Evolutionary conservation across 2,797 vertebrate genomes (phyloP).

Genomic region (Euthynnus affinis): DNA sequence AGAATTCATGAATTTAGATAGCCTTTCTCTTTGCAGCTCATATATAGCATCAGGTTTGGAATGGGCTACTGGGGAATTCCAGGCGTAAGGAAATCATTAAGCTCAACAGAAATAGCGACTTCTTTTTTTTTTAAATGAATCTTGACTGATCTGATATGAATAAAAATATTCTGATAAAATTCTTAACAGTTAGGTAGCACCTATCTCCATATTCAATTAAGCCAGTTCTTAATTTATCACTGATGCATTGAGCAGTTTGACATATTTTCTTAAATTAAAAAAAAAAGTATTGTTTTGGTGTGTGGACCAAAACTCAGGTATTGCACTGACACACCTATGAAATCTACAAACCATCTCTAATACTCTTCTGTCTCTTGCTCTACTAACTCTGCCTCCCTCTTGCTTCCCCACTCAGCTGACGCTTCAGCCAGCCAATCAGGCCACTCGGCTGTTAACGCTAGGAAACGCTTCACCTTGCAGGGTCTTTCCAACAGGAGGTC

Average conservation of each 20-base stretch:
- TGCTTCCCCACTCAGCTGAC: constrained; percentile 87
- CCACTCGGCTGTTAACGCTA: constrained; percentile 90
- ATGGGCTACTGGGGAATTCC: not conserved
- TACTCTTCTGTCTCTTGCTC: constrained; percentile 38
- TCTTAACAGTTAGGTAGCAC: too few relatives aligned
- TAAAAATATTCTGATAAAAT: too few relatives aligned
- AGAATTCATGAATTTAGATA: not conserved
- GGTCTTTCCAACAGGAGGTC: constrained; percentile 96
- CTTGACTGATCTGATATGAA: too few relatives aligned
- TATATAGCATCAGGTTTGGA: not conserved
- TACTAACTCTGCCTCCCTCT: constrained; percentile 75
- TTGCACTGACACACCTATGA: not conserved
- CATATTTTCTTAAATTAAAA: not conserved
- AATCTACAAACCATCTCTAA: not conserved
- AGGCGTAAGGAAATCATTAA: not conserved
- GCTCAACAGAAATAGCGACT: not conserved
- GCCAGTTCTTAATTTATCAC: not conserved
- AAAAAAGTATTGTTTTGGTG: not conserved
- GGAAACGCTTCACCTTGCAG: constrained; percentile 96
- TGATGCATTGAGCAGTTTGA: not conserved
- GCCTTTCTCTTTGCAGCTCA: not conserved
- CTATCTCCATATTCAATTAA: not conserved
- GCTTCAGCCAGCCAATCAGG: constrained; percentile 89
- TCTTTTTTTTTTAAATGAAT: too few relatives aligned
- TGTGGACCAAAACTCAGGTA: not conserved